These are phyloP conservation scores for Sycophila sp. DNA, from an alignment of 1,140 invertebrate species.

Conservation along the genomic window DNA sequence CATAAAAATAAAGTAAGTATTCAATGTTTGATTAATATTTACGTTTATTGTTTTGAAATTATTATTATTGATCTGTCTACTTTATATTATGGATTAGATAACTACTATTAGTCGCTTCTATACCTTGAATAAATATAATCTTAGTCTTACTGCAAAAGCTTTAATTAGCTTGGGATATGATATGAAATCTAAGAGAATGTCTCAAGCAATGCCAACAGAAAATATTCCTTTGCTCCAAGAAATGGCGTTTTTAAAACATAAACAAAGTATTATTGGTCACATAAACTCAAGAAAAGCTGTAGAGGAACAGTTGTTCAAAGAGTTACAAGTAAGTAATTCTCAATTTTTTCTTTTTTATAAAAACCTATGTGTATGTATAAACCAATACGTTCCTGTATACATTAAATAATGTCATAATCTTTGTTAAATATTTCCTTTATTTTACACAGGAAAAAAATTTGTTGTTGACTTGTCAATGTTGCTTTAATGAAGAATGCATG, in stretches of 20 bases:
- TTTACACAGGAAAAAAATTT: conserved; percentile 53
- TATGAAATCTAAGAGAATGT: conserved; percentile 42
- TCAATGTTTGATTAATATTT: not conserved
- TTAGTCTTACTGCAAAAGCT: conserved; percentile 46
- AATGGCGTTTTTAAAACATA: conserved; percentile 64
- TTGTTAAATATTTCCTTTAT: conserved; percentile 16
- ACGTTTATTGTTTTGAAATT: not conserved
- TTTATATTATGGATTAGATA: conserved; percentile 36
- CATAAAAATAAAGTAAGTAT: conserved; percentile 41
- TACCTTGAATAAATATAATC: conserved; percentile 42
- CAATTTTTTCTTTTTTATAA: too few relatives aligned
- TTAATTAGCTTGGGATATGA: conserved; percentile 39
- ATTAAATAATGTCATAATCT: too few relatives aligned
- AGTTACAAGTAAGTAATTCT: conserved; percentile 44
- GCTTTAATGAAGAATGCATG: conserved; percentile 71
- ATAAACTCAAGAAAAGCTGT: conserved; percentile 49
- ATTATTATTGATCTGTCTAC: not conserved
- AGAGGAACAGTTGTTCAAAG: conserved; percentile 53
- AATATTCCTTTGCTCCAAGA: conserved; percentile 63
- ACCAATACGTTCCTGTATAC: too few relatives aligned
- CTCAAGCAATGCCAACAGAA: conserved; percentile 40
- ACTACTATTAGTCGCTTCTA: conserved; percentile 40
- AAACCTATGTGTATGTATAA: too few relatives aligned
- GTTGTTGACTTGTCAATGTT: conserved; percentile 68
- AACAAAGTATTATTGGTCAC: conserved; percentile 59